These are phyloP conservation scores for Caenorhabditis becei DNA, from an alignment of 2,888 invertebrate species.

Conservation along the genomic window DNA sequence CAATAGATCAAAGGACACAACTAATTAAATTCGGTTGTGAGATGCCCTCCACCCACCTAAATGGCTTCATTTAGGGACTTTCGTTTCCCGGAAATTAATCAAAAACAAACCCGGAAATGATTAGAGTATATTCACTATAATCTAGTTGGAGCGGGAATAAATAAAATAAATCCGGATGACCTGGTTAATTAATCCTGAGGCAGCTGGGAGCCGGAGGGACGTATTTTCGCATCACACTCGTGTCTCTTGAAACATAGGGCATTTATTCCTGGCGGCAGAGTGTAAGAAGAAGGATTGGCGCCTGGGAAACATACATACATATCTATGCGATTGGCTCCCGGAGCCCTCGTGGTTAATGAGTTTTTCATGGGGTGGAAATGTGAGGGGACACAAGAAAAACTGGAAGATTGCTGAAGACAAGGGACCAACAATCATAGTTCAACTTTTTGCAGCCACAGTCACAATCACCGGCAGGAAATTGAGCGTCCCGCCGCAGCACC, in stretches of 20 bases:
- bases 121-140: not conserved
- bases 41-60: not conserved
- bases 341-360: slow-evolving; percentile 27
- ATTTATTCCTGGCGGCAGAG: slow-evolving; percentile 29
- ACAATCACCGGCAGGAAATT: slow-evolving; percentile 7
- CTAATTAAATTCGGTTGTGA: slow-evolving; percentile 5
- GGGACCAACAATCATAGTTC: not conserved
- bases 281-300: slow-evolving; percentile 16
- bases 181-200: slow-evolving; percentile 7
- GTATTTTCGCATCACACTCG: slow-evolving; percentile 7
- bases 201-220: slow-evolving; percentile 9
- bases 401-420: too few relatives aligned
- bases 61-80: slow-evolving; percentile 10
- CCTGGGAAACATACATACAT: slow-evolving; percentile 39
- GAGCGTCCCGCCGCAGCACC: slow-evolving; percentile 59
- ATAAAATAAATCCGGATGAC: not conserved
- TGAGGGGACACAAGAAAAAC: too few relatives aligned
- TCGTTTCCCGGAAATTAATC: not conserved
- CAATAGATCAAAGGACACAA: slow-evolving; percentile 10
- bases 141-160: not conserved
- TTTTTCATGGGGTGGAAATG: slow-evolving; percentile 37
- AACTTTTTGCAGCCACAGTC: not conserved
- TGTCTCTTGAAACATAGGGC: slow-evolving; percentile 4
- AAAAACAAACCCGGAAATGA: slow-evolving; percentile 12
- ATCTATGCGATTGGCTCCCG: slow-evolving; percentile 5